These are phyloP conservation scores for Enteromius afrohamiltoni DNA, from an alignment of 2,797 vertebrate genomes.

Conservation along the genomic window DNA sequence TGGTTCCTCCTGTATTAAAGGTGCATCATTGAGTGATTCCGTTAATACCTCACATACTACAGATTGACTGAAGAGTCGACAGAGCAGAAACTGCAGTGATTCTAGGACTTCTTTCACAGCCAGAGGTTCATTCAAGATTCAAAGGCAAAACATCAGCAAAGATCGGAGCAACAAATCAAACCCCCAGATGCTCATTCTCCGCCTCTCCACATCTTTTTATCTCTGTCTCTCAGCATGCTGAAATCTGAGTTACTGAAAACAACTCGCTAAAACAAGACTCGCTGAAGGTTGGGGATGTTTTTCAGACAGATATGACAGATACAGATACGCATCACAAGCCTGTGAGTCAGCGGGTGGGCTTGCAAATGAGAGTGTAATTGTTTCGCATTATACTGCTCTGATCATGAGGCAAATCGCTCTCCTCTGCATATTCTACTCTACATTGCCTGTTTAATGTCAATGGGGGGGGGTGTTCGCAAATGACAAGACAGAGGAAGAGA, in stretches of 20 bases:
- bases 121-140: conserved; percentile 33
- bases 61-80: background rate
- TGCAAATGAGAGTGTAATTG: conserved; percentile 15
- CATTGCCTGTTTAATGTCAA: background rate
- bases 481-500: background rate
- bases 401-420: conserved; percentile 30
- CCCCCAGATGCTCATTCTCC: background rate
- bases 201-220: conserved; percentile 4
- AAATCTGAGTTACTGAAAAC: conserved; percentile 9
- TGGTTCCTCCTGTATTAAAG: conserved; percentile 88
- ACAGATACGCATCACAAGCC: conserved; percentile 6
- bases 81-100: background rate
- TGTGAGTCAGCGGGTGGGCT: conserved; percentile 26
- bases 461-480: conserved; percentile 35
- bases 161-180: conserved; percentile 18
- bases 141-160: conserved; percentile 14
- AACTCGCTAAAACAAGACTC: conserved; percentile 17
- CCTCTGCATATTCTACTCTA: background rate
- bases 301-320: conserved; percentile 35
- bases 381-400: conserved; percentile 19
- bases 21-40: background rate
- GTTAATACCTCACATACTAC: background rate
- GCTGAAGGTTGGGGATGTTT: conserved; percentile 19
- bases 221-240: background rate
- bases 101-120: background rate